Conservation (phyloP, 1,140 invertebrate species). For the Caenorhabditis latens region DNA sequence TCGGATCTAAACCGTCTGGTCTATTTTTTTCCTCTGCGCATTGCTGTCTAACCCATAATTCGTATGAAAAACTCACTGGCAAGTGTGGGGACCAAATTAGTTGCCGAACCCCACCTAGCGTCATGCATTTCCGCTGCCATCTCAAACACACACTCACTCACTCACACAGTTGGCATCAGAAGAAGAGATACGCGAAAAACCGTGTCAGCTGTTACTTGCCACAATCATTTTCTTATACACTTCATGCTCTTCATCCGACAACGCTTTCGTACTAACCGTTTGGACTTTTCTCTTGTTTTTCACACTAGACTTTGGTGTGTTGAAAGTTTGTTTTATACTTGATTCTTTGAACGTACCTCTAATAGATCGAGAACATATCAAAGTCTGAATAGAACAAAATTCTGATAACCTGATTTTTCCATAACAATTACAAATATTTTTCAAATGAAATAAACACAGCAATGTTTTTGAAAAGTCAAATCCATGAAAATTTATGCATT, state of each 20-base stretch:
- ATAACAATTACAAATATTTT: no score
- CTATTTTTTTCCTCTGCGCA: no score
- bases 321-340: background rate
- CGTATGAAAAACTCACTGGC: background rate
- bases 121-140: conserved; percentile 54
- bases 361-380: no score
- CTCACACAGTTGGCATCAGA: conserved; percentile 27
- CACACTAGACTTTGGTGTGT: conserved; percentile 12
- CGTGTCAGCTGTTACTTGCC: conserved; percentile 54
- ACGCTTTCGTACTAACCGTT: conserved; percentile 42
- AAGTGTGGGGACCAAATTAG: conserved; percentile 4
- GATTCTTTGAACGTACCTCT: background rate
- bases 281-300: conserved; percentile 42
- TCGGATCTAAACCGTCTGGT: background rate
- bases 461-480: no score
- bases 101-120: background rate
- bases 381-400: no score
- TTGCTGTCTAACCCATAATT: no score
- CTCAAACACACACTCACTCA: conserved; percentile 22
- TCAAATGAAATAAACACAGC: no score
- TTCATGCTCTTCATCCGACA: conserved; percentile 50
- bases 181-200: conserved; percentile 25
- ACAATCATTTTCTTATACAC: conserved; percentile 52
- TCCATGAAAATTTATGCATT: no score
- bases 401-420: no score